Percentiles rank a stretch among this genome's conserved stretches.
These are phyloP conservation scores for Chydorus sphaericus DNA, from an alignment of 2,888 invertebrate genomes.

Conservation along the genomic window DNA sequence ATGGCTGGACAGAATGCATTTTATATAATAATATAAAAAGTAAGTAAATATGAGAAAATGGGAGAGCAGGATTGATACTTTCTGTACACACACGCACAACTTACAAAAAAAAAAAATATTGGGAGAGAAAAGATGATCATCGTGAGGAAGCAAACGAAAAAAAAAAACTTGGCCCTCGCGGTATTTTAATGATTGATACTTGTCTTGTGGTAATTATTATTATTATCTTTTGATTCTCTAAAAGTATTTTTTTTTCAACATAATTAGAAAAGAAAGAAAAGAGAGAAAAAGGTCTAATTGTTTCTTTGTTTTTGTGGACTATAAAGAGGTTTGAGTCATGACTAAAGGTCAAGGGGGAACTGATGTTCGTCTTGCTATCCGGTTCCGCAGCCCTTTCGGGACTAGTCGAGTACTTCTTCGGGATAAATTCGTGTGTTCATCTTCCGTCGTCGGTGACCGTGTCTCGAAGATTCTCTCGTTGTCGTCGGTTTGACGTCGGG, in stretches of 20 bases:
- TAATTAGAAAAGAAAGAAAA: neutral
- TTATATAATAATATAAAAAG: neutral
- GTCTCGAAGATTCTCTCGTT: neutral
- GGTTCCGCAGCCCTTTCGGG: neutral
- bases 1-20: neutral
- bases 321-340: no score
- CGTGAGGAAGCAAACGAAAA: neutral
- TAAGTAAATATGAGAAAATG: neutral
- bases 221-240: no score
- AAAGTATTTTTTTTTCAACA: neutral
- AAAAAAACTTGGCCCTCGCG: constrained; percentile 1
- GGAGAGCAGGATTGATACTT: neutral
- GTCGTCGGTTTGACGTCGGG: neutral
- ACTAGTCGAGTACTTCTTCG: no score
- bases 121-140: neutral
- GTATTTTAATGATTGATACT: no score
- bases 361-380: no score
- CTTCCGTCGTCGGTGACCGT: neutral
- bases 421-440: neutral
- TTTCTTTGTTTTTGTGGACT: neutral
- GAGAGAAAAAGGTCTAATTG: neutral
- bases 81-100: no score
- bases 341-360: no score
- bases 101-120: neutral
- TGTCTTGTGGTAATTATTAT: no score